These are phyloP conservation scores for Gambusia holbrooki DNA, from an alignment of 2,113 vertebrate species.

Conservation along the genomic window DNA sequence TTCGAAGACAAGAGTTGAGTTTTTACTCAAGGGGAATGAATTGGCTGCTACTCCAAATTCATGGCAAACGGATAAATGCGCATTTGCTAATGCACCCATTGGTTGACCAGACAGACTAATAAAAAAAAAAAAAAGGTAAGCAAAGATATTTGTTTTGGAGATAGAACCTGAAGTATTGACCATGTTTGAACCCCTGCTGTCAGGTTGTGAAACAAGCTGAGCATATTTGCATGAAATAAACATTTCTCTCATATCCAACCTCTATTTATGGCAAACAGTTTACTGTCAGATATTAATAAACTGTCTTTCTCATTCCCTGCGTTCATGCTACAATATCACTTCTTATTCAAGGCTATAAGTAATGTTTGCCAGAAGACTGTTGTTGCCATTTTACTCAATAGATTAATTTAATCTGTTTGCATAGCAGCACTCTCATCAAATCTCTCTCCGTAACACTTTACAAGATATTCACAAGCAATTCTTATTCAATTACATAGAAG, in stretches of 20 bases:
- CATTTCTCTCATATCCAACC: constrained; percentile 64
- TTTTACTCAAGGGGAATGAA: not conserved
- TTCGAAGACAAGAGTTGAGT: not conserved
- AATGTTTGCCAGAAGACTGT: constrained; percentile 2
- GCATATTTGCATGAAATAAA: constrained; percentile 79
- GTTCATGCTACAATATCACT: constrained; percentile 2
- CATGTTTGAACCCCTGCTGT: constrained; percentile 62
- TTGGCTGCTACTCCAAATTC: not conserved
- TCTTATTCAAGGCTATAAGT: constrained; percentile 2
- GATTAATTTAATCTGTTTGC: not conserved
- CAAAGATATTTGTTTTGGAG: constrained; percentile 44
- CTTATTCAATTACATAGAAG: not conserved
- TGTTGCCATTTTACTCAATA: not conserved
- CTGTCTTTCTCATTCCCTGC: constrained; percentile 69
- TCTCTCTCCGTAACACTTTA: not conserved
- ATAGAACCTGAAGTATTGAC: constrained; percentile 52
- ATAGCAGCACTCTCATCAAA: no score
- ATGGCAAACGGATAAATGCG: not conserved
- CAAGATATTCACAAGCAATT: not conserved
- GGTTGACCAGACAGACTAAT: not conserved
- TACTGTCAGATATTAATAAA: constrained; percentile 75
- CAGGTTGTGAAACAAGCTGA: constrained; percentile 61
- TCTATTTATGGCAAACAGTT: constrained; percentile 71
- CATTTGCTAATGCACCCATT: not conserved
- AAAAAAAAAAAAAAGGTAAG: not conserved